phyloP scores from a whole-genome alignment of 92 coral and sea anemone genomes.

The Bergia puertoricense region DNA sequence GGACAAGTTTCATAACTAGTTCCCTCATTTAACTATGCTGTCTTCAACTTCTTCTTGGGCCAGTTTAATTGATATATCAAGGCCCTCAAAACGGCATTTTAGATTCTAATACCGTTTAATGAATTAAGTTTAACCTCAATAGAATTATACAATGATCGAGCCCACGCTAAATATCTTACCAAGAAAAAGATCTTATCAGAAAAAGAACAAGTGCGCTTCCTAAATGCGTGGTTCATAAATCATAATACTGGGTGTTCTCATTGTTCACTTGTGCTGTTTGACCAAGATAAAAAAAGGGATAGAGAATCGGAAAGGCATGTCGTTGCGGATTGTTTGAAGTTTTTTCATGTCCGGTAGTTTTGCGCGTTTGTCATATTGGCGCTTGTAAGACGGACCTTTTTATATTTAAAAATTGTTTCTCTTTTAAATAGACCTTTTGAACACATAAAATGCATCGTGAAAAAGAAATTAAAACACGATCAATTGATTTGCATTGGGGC shows the following conservation, averaged over 20 bases:
- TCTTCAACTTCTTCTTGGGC: no score
- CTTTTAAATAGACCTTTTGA: conserved; percentile 1
- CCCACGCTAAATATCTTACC: background rate
- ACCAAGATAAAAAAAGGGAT: background rate
- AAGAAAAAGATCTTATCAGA: background rate
- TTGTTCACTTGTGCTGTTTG: background rate
- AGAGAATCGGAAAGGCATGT: background rate
- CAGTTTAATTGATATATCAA: no score
- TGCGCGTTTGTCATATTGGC: background rate
- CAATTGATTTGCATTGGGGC: conserved; percentile 1
- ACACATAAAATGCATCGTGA: background rate
- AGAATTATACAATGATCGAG: no score
- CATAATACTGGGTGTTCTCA: background rate
- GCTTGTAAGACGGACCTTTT: background rate
- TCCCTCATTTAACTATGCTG: no score
- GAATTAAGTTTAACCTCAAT: background rate
- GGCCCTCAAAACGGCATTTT: background rate
- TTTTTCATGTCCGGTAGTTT: background rate
- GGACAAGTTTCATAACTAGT: no score
- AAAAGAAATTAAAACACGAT: conserved; percentile 17
- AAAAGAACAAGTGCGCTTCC: background rate
- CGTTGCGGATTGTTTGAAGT: background rate
- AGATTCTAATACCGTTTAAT: background rate
- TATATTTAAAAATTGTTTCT: background rate
- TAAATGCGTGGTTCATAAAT: background rate